These are phyloP conservation scores for Polietes domitor DNA, from an alignment of 2,888 invertebrate genomes.

Conservation along the genomic window DNA sequence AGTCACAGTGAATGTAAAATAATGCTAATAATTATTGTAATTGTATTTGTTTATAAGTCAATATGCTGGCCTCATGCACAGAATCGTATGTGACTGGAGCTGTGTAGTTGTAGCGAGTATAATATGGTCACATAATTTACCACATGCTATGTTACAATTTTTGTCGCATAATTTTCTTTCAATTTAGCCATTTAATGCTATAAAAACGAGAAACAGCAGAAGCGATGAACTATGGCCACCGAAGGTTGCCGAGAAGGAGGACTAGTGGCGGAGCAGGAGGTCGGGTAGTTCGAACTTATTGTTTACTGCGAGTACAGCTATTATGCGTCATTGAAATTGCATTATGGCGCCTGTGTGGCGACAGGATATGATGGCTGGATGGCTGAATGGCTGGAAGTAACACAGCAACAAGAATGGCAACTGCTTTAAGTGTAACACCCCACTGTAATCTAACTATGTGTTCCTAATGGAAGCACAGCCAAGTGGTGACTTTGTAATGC, in stretches of 20 bases:
- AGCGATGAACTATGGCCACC: neutral
- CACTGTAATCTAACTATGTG: conserved; percentile 59
- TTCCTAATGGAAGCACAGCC: conserved; percentile 51
- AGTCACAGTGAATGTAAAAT: too few species aligned
- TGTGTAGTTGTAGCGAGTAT: neutral
- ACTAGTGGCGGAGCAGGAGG: neutral
- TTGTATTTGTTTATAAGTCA: too few species aligned
- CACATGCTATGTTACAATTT: conserved; percentile 68
- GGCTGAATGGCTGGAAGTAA: conserved; percentile 53
- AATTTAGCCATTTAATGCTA: conserved; percentile 65
- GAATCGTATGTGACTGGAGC: too few species aligned
- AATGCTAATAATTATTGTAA: too few species aligned
- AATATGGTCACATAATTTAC: conserved; percentile 67
- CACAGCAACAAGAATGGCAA: conserved; percentile 18
- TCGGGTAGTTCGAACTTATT: conserved; percentile 45
- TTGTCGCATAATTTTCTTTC: conserved; percentile 69
- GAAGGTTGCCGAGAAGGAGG: conserved; percentile 2
- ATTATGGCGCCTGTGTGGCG: conserved; percentile 68
- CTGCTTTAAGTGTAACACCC: conserved; percentile 36
- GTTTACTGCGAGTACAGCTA: conserved; percentile 50
- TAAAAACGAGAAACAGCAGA: conserved; percentile 16
- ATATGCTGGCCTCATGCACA: too few species aligned
- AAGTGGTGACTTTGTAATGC: conserved; percentile 61
- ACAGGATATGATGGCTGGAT: too few species aligned
- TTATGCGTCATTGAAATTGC: conserved; percentile 68